These are phyloP conservation scores for Stegodyphus dumicola DNA, from an alignment of 1,140 invertebrate genomes.

Conservation along the genomic window DNA sequence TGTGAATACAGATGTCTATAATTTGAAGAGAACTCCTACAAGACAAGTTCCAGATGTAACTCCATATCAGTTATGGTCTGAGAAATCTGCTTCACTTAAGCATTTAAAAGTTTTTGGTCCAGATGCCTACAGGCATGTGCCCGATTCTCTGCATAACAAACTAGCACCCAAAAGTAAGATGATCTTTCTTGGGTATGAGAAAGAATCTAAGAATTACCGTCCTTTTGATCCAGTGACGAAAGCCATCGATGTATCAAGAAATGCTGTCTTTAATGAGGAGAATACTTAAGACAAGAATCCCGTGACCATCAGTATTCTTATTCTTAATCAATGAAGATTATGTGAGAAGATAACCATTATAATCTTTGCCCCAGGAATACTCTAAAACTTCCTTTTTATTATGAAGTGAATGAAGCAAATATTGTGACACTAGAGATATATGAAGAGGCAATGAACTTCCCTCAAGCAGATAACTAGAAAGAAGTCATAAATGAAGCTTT, in stretches of 20 bases:
- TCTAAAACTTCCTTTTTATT: conserved; percentile 10
- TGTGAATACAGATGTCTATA: conserved; percentile 31
- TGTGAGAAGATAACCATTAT: neutral
- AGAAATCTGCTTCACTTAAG: neutral
- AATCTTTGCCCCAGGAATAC: neutral
- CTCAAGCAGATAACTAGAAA: conserved; percentile 29
- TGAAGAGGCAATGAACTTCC: conserved; percentile 35
- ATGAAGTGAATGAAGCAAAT: conserved; percentile 21
- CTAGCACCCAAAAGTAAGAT: conserved; percentile 11
- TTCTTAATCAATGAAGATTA: neutral
- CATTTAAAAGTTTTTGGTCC: conserved; percentile 7
- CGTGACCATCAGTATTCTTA: too few relatives aligned
- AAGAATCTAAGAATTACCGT: conserved; percentile 10
- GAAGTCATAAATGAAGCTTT: conserved; percentile 40
- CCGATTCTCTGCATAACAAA: neutral
- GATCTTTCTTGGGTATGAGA: conserved; percentile 41
- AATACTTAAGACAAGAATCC: too few relatives aligned
- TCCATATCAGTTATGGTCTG: conserved; percentile 17
- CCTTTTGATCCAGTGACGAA: conserved; percentile 14
- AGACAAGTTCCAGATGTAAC: neutral
- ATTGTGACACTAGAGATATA: conserved; percentile 3
- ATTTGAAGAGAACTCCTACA: conserved; percentile 6
- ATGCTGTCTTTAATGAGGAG: conserved; percentile 20
- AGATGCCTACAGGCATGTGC: conserved; percentile 38
- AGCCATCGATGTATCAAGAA: conserved; percentile 13